These are phyloP conservation scores for Onychomys arenicola DNA, from an alignment of 2,797 vertebrate genomes.

Conservation along the genomic window DNA sequence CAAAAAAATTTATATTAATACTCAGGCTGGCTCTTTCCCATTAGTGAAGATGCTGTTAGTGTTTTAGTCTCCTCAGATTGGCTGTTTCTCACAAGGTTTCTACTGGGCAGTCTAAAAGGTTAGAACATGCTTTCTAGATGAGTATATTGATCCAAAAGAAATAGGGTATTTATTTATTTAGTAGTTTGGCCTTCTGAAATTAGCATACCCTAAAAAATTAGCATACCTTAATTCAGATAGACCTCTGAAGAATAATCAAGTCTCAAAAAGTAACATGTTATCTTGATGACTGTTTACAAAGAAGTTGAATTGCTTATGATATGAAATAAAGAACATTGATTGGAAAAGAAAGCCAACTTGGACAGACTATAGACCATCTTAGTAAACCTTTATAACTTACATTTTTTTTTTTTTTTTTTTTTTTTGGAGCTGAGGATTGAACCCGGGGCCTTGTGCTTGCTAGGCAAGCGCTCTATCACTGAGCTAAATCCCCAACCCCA, in stretches of 20 bases:
- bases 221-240: constrained; percentile 40
- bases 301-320: constrained; percentile 62
- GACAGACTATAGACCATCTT: constrained; percentile 76
- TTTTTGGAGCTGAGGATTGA: too few relatives aligned
- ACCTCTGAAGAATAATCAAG: constrained; percentile 1
- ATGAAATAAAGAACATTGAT: constrained; percentile 74
- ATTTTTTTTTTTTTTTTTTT: too few relatives aligned
- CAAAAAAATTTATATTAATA: constrained; percentile 17
- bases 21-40: not conserved
- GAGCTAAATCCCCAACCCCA: too few relatives aligned
- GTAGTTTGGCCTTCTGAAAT: constrained; percentile 4
- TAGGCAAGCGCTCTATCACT: too few relatives aligned
- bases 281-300: constrained; percentile 63
- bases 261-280: constrained; percentile 19
- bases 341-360: constrained; percentile 78
- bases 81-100: constrained; percentile 50
- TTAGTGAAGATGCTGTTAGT: not conserved
- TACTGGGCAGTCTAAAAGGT: constrained; percentile 2
- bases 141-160: constrained; percentile 34
- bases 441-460: too few relatives aligned
- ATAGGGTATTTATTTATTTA: constrained; percentile 33
- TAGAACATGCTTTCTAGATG: constrained; percentile 21
- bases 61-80: constrained; percentile 34
- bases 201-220: not conserved
- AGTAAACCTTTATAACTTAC: constrained; percentile 80